phyloP scores from a whole-genome alignment of 1,140 invertebrate genomes.

The Scaptomyza montana region DNA sequence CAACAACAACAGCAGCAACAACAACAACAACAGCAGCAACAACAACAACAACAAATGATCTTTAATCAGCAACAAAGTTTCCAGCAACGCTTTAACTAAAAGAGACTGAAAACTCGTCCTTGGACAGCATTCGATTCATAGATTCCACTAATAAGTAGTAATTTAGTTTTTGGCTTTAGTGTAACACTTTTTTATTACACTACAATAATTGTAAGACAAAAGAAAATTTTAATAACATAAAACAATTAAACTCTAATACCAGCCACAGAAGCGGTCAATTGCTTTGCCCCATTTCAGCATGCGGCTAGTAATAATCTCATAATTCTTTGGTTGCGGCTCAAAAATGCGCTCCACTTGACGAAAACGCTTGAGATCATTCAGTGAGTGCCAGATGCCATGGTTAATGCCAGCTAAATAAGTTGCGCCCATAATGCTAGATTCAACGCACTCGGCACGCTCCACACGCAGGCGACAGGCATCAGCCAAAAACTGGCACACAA shows the following conservation, averaged over 20 bases:
- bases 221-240: slow-evolving; percentile 41
- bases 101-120: slow-evolving; percentile 40
- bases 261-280: slow-evolving; percentile 87
- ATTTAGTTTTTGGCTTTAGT: slow-evolving; percentile 1
- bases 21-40: slow-evolving; percentile 62
- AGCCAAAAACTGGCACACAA: slow-evolving; percentile 93
- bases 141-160: background rate
- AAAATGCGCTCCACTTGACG: slow-evolving; percentile 87
- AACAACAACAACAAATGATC: slow-evolving; percentile 85
- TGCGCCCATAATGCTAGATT: slow-evolving; percentile 92
- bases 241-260: slow-evolving; percentile 85
- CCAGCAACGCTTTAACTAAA: slow-evolving; percentile 86
- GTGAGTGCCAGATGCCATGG: slow-evolving; percentile 90
- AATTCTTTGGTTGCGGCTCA: slow-evolving; percentile 85
- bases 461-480: slow-evolving; percentile 90
- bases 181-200: slow-evolving; percentile 50
- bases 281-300: slow-evolving; percentile 88
- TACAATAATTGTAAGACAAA: slow-evolving; percentile 33
- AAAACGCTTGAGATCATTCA: slow-evolving; percentile 87
- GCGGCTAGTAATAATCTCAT: slow-evolving; percentile 83
- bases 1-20: slow-evolving; percentile 67
- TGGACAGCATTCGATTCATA: background rate
- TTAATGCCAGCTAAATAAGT: slow-evolving; percentile 92
- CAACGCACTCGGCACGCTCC: slow-evolving; percentile 87
- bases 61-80: slow-evolving; percentile 87